These are phyloP conservation scores for Ammodytes dubius DNA, from an alignment of 2,113 vertebrate species.

Conservation along the genomic window DNA sequence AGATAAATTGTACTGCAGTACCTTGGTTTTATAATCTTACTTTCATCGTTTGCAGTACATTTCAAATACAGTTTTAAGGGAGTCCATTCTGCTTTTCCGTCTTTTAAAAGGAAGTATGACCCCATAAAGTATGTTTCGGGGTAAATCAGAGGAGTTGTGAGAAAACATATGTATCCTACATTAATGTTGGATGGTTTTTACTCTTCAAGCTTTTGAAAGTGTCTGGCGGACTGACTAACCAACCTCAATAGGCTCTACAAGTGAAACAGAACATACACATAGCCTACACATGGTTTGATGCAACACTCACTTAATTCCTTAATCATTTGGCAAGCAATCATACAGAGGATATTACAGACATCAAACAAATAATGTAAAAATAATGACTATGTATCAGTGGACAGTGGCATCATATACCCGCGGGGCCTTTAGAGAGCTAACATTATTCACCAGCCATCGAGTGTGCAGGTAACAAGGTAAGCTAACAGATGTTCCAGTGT, in stretches of 20 bases:
- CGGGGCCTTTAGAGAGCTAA: background rate
- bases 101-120: too few relatives aligned
- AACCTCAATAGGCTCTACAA: background rate
- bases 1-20: background rate
- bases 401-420: background rate
- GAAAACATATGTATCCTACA: too few relatives aligned
- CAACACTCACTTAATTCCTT: background rate
- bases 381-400: background rate
- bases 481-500: constrained; percentile 38
- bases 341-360: background rate
- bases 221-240: background rate
- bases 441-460: constrained; percentile 10
- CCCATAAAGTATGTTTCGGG: too few relatives aligned
- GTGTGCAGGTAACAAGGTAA: constrained; percentile 5
- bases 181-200: too few relatives aligned
- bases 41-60: too few relatives aligned
- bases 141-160: too few relatives aligned
- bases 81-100: too few relatives aligned
- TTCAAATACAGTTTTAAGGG: too few relatives aligned
- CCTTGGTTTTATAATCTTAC: background rate
- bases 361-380: background rate
- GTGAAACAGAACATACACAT: background rate
- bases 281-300: background rate
- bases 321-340: constrained; percentile 7
- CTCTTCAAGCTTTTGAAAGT: background rate